Percentiles rank a stretch among this genome's conserved stretches.
phyloP scores from a whole-genome alignment of 2,113 vertebrate species.

The Chinchilla lanigera region DNA sequence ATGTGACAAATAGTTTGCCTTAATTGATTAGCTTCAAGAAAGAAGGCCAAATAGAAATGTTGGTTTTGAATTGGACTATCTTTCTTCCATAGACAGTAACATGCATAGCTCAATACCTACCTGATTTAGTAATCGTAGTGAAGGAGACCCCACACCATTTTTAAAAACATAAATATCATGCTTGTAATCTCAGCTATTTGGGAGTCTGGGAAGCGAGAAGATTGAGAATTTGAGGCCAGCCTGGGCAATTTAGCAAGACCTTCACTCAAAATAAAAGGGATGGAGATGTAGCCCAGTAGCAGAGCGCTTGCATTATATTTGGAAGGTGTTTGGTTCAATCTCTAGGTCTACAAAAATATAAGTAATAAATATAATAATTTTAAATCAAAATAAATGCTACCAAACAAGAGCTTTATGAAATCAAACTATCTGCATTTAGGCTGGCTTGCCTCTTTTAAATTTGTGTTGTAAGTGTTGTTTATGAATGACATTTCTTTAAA shows the following conservation, averaged over 20 bases:
- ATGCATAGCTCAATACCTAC: background rate
- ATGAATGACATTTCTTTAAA: conserved; percentile 54
- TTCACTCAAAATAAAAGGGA: background rate
- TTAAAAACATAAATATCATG: background rate
- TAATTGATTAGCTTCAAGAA: conserved; percentile 3
- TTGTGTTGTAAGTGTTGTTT: conserved; percentile 1
- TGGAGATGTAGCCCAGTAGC: background rate
- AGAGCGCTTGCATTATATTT: background rate
- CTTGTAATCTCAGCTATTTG: background rate
- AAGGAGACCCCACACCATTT: background rate
- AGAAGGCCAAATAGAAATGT: background rate
- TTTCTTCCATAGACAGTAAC: background rate
- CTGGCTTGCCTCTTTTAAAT: background rate
- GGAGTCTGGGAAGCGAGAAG: background rate
- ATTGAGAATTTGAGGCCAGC: background rate
- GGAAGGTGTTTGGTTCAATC: background rate
- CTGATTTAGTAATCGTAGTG: background rate
- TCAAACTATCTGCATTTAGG: background rate
- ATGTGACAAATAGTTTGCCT: background rate
- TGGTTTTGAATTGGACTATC: background rate
- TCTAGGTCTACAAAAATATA: background rate
- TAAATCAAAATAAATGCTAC: conserved; percentile 48
- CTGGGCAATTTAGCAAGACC: background rate
- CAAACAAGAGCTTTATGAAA: conserved; percentile 59
- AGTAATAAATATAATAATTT: conserved; percentile 18